Evolutionary conservation across 2,113 vertebrate species (phyloP).

Genomic region (Ctenodactylus gundi): DNA sequence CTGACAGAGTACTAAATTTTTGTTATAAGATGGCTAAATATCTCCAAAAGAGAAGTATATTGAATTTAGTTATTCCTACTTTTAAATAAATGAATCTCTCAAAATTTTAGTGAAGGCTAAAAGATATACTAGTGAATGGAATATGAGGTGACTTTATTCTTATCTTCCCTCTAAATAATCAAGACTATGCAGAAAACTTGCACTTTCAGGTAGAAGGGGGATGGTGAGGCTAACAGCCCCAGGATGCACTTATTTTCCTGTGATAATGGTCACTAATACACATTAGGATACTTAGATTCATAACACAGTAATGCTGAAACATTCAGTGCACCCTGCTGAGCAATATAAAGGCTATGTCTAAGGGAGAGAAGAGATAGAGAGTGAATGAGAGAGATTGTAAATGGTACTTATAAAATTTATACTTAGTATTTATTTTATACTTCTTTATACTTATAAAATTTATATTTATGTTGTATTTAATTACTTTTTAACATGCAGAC

Average conservation of each 20-base stretch:
- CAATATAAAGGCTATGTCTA: background rate
- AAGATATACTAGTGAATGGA: conserved; percentile 70
- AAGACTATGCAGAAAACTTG: background rate
- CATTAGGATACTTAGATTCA: background rate
- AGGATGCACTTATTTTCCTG: background rate
- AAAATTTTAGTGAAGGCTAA: conserved; percentile 54
- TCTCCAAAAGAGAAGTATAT: conserved; percentile 47
- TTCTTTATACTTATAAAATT: background rate
- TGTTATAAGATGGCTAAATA: conserved; percentile 37
- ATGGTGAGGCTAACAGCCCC: background rate
- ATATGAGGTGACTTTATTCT: conserved; percentile 43
- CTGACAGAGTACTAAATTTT: background rate
- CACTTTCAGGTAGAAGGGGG: conserved; percentile 15
- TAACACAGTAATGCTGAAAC: background rate
- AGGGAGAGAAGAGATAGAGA: background rate
- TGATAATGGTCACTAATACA: background rate
- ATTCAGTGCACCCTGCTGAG: background rate
- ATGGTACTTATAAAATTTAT: no score
- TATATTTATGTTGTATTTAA: background rate
- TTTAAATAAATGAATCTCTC: background rate
- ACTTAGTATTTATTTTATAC: no score
- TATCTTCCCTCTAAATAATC: conserved; percentile 6
- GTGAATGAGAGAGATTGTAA: no score
- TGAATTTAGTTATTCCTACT: conserved; percentile 64
- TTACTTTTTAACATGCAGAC: background rate